These are phyloP conservation scores for Prolemur simus DNA, from an alignment of 2,113 vertebrate genomes.

Conservation along the genomic window DNA sequence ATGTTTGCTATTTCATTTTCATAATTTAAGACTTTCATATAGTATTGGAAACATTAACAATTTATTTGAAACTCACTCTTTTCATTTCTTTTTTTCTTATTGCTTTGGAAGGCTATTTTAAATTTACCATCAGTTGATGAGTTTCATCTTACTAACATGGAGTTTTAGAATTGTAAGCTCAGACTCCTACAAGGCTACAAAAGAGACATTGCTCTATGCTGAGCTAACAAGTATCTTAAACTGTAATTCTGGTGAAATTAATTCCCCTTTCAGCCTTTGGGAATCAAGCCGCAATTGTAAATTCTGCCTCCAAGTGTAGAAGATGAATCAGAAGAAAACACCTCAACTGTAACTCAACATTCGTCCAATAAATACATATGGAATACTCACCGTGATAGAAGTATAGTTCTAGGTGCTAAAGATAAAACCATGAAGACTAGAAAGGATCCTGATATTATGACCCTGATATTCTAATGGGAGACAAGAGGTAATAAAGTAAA, in stretches of 20 bases:
- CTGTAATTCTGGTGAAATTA: not conserved
- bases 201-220: not conserved
- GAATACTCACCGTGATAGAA: too few relatives aligned
- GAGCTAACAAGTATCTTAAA: not conserved
- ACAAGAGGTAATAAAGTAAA: not conserved
- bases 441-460: not conserved
- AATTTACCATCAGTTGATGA: conserved; percentile 1
- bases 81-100: conserved; percentile 39
- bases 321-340: not conserved
- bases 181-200: not conserved
- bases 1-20: conserved; percentile 38
- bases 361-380: not conserved
- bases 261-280: not conserved
- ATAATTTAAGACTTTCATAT: conserved; percentile 31
- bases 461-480: not conserved
- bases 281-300: not conserved
- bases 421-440: not conserved
- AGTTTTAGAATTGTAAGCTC: conserved; percentile 16
- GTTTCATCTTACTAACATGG: not conserved
- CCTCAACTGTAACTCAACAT: not conserved
- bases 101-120: conserved; percentile 31
- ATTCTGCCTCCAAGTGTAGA: not conserved
- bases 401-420: not conserved
- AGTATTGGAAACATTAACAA: conserved; percentile 49
- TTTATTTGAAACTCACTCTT: conserved; percentile 28